Percentiles rank a stretch among this genome's conserved stretches.
Evolutionary conservation across 1,140 invertebrate genomes (phyloP).

Genomic region (Thalassaphorura encarpata): DNA sequence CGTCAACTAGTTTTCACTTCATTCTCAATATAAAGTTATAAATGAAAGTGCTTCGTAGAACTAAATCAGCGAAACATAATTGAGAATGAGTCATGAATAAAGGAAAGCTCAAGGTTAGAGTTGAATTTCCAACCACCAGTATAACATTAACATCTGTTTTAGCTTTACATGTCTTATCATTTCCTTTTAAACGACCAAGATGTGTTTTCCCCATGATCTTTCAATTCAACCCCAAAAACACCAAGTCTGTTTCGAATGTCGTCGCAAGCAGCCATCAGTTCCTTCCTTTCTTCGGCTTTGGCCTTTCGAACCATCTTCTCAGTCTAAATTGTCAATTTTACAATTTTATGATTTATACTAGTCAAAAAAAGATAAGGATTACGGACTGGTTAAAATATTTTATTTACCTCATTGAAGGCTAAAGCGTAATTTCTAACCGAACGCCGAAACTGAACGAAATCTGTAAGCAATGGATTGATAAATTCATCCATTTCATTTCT

Average conservation of each 20-base stretch:
- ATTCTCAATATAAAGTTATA: too few relatives aligned
- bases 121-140: too few relatives aligned
- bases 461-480: constrained; percentile 33
- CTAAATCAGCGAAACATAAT: too few relatives aligned
- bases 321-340: constrained; percentile 8
- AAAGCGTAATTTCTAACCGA: constrained; percentile 34
- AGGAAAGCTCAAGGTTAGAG: too few relatives aligned
- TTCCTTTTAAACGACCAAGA: constrained; percentile 11
- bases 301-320: constrained; percentile 46
- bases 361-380: too few relatives aligned
- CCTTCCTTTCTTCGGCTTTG: constrained; percentile 40
- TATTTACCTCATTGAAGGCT: constrained; percentile 14
- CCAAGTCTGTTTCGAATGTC: constrained; percentile 52
- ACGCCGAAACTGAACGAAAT: constrained; percentile 35
- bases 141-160: too few relatives aligned
- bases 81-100: too few relatives aligned
- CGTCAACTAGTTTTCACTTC: too few relatives aligned
- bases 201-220: constrained; percentile 48
- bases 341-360: too few relatives aligned
- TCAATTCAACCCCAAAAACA: constrained; percentile 45
- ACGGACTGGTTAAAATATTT: too few relatives aligned
- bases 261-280: constrained; percentile 61
- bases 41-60: too few relatives aligned
- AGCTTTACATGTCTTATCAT: too few relatives aligned
- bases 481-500: constrained; percentile 6